phyloP scores from a whole-genome alignment of 2,797 vertebrate species.

The Phalloptychus januarius region DNA sequence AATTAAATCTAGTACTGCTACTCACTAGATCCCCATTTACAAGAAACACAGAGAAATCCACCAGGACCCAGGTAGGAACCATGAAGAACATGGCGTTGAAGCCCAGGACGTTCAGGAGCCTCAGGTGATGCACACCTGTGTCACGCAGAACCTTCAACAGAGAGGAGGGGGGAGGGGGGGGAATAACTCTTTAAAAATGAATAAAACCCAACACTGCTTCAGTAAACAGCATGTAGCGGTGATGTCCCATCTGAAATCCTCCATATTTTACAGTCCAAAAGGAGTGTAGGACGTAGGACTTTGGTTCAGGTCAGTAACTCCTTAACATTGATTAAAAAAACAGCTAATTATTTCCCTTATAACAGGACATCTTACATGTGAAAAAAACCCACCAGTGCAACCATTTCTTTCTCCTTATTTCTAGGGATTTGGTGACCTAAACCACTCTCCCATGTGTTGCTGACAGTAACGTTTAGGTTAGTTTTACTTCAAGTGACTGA shows the following conservation, averaged over 20 bases:
- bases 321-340: no score
- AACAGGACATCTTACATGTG: no score
- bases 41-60: slow-evolving; percentile 93
- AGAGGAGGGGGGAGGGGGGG: not conserved
- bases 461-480: no score
- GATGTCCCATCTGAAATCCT: not conserved
- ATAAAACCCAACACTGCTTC: not conserved
- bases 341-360: no score
- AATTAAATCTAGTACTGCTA: not conserved
- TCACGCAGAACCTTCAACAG: slow-evolving; percentile 89
- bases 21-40: slow-evolving; percentile 93
- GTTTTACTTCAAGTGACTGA: no score
- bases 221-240: not conserved
- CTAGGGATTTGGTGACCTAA: no score
- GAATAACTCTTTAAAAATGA: not conserved
- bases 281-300: no score
- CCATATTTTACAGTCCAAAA: no score
- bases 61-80: slow-evolving; percentile 96
- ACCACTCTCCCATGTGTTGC: no score
- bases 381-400: no score
- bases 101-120: slow-evolving; percentile 92
- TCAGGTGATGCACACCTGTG: slow-evolving; percentile 91
- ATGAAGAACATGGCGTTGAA: slow-evolving; percentile 97
- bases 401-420: no score
- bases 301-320: no score